Evolutionary conservation across 1,140 invertebrate genomes (phyloP).

Genomic region (Conopomorpha cramerella): DNA sequence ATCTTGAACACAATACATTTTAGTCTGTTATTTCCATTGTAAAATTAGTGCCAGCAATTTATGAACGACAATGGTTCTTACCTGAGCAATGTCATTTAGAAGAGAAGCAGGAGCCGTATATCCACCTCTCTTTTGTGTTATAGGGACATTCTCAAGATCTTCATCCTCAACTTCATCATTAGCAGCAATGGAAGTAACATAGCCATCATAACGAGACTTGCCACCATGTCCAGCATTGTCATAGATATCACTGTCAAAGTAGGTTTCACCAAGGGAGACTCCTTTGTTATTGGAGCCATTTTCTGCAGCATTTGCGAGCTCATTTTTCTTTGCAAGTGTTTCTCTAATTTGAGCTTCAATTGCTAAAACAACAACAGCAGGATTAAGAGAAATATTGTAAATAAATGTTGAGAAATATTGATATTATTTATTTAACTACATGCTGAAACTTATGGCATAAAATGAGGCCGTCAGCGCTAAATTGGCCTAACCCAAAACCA

Average conservation of each 20-base stretch:
- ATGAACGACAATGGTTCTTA: slow-evolving; percentile 47
- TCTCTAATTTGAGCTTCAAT: slow-evolving; percentile 93
- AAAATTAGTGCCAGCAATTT: too few species aligned
- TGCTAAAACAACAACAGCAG: too few species aligned
- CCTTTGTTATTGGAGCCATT: slow-evolving; percentile 66
- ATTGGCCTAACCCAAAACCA: too few species aligned
- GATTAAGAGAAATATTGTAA: too few species aligned
- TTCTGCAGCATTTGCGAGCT: slow-evolving; percentile 68
- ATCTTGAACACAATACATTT: slow-evolving; percentile 6
- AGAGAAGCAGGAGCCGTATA: slow-evolving; percentile 87
- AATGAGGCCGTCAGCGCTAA: too few species aligned
- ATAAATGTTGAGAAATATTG: too few species aligned
- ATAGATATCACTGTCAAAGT: slow-evolving; percentile 94
- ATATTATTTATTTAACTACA: too few species aligned
- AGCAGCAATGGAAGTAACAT: slow-evolving; percentile 93
- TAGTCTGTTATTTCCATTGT: too few species aligned
- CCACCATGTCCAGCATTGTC: slow-evolving; percentile 66
- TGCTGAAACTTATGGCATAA: too few species aligned
- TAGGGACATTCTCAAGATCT: slow-evolving; percentile 81
- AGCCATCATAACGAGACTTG: slow-evolving; percentile 88
- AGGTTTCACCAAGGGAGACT: slow-evolving; percentile 86
- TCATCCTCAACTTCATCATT: slow-evolving; percentile 93
- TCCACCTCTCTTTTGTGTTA: slow-evolving; percentile 70
- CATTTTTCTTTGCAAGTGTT: slow-evolving; percentile 86
- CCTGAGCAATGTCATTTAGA: slow-evolving; percentile 88